phyloP scores from a whole-genome alignment of 2,797 vertebrate species.

The Chloroceryle inda region DNA sequence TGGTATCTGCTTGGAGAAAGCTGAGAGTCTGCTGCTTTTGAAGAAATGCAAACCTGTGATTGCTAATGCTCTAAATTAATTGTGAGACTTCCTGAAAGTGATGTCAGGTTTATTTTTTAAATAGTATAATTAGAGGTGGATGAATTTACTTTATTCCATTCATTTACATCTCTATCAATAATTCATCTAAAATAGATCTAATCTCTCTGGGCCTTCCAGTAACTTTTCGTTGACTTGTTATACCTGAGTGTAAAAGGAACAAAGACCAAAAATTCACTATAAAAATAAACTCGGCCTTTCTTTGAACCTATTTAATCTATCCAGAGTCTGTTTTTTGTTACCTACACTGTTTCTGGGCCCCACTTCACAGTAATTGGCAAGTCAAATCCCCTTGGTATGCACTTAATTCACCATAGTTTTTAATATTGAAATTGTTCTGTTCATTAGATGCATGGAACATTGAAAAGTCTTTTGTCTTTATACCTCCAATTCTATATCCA shows the following conservation, averaged over 20 bases:
- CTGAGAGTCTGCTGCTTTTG: neutral
- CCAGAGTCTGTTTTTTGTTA: fast-evolving
- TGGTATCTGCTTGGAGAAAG: neutral
- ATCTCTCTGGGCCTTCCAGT: neutral
- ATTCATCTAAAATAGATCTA: neutral
- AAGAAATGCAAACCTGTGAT: neutral
- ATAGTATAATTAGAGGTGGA: neutral
- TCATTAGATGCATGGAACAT: neutral
- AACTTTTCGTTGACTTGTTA: neutral
- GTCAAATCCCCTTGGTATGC: neutral
- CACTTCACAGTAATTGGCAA: neutral
- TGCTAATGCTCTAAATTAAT: neutral
- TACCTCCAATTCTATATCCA: neutral
- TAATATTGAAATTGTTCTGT: neutral
- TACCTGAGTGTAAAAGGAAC: neutral
- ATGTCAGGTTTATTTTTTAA: neutral
- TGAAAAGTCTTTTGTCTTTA: neutral
- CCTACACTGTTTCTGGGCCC: neutral
- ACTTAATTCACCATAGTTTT: neutral
- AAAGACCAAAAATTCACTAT: neutral
- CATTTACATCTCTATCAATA: neutral
- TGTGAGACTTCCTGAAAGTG: neutral
- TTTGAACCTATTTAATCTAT: neutral
- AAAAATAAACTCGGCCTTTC: neutral
- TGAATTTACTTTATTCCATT: neutral